Evolutionary conservation across 2,888 invertebrate genomes (phyloP), one percentile per base, ranked within the genome.

Genomic region (Blera fallax): DNA sequence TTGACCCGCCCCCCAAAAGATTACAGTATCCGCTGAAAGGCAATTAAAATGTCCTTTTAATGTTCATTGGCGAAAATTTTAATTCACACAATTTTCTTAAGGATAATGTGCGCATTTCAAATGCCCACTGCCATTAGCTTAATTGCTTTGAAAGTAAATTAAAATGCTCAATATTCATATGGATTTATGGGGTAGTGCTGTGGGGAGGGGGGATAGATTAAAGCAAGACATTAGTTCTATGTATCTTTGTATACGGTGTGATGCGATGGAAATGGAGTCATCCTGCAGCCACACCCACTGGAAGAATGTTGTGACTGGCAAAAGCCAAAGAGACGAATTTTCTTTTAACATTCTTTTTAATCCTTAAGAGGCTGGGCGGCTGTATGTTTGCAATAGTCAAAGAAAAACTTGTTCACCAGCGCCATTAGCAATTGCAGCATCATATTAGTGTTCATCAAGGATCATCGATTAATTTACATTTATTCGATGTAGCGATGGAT

Each of bases 31-130:
- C 32, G 56, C 56, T 58, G 74, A 72, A 24, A 54, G 70, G 32
- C 80, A 80, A 80, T 80, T 85, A 76, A 85, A 85, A 72, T 64
- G 70, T 76, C 74, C 69, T 76, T 74, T 84, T 73, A 62, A 65
- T 77, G 67, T 67, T 40, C 58, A 45, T 34, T 27, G 73, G 34
- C 24, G 18, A 37, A 37, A 14, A 43, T 62, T 79, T 56, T 74
- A 60, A 72, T 69, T 73, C 60, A 45, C 69, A 50, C 56, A 60
- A 45, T 65, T 29, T 45, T 70, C 74, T 58, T 64, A 6, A 43
- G 60, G 45, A 70, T 58, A 73, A 62, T 77, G 67, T 70, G 48
- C 27, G 29, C 64, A 24, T 43, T 65, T 21, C 62, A 52, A 80
- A 58, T 80, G 18, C 50, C 37, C 34, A 56, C 62, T 43, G 50